Evolutionary conservation across 2,888 invertebrate genomes (phyloP).

Genomic region (Conus canariensis): DNA sequence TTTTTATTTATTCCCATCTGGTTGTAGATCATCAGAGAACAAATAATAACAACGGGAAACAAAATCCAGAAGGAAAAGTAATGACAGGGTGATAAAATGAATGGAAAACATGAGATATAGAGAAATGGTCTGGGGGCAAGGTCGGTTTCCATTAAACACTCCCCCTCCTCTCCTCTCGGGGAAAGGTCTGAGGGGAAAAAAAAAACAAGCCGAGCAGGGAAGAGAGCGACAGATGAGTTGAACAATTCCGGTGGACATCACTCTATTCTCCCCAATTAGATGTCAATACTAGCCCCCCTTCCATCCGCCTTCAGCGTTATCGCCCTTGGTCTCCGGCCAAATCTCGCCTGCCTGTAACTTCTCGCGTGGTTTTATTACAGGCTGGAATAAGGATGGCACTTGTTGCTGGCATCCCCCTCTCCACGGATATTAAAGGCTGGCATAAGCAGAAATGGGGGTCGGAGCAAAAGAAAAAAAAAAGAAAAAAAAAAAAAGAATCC

Average conservation of each 20-base stretch:
- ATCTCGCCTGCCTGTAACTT: conserved; percentile 21
- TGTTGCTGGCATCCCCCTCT: neutral
- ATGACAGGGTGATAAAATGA: neutral
- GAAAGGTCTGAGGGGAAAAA: too few relatives aligned
- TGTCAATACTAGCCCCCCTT: conserved; percentile 1
- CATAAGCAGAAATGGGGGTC: neutral
- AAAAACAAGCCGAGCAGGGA: too few relatives aligned
- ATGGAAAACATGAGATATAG: too few relatives aligned
- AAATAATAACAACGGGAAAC: neutral
- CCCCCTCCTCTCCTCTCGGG: too few relatives aligned
- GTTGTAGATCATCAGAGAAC: too few relatives aligned
- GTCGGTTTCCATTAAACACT: too few relatives aligned
- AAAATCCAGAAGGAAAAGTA: neutral
- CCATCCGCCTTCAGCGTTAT: neutral
- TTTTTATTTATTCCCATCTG: too few relatives aligned
- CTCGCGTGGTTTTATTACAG: neutral
- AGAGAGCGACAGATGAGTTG: neutral
- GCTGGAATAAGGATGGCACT: neutral
- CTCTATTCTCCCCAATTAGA: conserved; percentile 18
- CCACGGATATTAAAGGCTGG: neutral
- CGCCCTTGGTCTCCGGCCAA: conserved; percentile 30
- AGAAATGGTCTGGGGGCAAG: too few relatives aligned
- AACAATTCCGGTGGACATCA: conserved; percentile 14
- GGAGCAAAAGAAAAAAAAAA: too few relatives aligned
- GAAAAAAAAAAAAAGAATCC: neutral